Conservation (phyloP, 2,113 vertebrate species). For the Antigone vipio region DNA sequence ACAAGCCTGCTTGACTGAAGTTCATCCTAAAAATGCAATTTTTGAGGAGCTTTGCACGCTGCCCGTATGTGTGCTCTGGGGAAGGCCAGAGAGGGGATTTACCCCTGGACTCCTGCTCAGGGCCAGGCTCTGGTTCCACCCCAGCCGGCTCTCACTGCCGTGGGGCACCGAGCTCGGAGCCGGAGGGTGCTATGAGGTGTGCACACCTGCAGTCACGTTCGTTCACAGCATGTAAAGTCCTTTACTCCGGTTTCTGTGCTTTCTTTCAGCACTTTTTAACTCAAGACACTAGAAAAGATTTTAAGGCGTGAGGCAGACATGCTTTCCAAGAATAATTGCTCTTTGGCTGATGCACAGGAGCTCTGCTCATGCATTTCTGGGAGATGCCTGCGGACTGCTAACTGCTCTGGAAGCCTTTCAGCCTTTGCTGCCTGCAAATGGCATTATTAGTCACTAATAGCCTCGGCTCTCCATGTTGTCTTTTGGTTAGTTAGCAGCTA, state of each 20-base stretch:
- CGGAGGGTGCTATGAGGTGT: neutral
- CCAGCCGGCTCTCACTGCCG: fast-evolving
- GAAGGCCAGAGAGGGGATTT: neutral
- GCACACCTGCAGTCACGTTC: neutral
- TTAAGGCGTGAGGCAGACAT: slow-evolving; percentile 19
- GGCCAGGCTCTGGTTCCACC: neutral
- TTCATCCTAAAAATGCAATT: neutral
- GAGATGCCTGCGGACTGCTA: slow-evolving; percentile 64
- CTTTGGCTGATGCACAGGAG: slow-evolving; percentile 60
- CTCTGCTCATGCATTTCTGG: slow-evolving; percentile 60
- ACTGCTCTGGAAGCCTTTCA: slow-evolving; percentile 64
- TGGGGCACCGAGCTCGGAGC: neutral
- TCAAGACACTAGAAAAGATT: neutral
- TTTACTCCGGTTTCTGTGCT: neutral
- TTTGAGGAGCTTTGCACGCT: neutral
- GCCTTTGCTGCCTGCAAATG: slow-evolving; percentile 59
- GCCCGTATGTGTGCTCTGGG: neutral
- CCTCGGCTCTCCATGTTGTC: slow-evolving; percentile 52
- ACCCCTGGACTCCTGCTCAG: neutral
- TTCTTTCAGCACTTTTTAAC: neutral
- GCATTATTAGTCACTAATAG: slow-evolving; percentile 65
- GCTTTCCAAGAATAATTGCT: slow-evolving; percentile 63
- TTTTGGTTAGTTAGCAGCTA: slow-evolving; percentile 65
- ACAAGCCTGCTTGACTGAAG: neutral
- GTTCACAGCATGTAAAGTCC: neutral